Percentiles rank a stretch among this genome's conserved stretches.
Evolutionary conservation across 2,113 vertebrate genomes (phyloP).

Genomic region (Cephalopterus ornatus): DNA sequence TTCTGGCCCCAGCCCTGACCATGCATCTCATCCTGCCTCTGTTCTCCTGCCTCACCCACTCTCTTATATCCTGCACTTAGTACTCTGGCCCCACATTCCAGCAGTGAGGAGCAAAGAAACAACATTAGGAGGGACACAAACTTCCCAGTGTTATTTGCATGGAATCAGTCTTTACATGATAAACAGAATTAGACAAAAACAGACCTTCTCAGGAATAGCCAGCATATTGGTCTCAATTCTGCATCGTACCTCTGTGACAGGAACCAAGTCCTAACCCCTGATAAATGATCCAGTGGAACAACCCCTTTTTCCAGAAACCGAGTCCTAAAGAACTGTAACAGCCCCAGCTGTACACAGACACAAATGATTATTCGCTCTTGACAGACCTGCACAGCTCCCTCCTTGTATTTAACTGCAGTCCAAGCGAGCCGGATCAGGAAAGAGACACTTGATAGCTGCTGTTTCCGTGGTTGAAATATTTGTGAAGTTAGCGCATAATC

Average conservation of each 20-base stretch:
- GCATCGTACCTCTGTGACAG: background rate
- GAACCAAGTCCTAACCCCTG: background rate
- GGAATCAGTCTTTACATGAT: background rate
- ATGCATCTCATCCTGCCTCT: background rate
- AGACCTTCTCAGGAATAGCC: background rate
- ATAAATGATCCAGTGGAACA: background rate
- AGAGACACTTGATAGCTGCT: slow-evolving; percentile 81
- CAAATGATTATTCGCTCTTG: slow-evolving; percentile 77
- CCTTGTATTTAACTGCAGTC: slow-evolving; percentile 68
- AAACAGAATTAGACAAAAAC: background rate
- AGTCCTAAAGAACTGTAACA: background rate
- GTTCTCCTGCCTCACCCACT: background rate
- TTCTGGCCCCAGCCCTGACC: background rate
- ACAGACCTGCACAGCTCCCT: slow-evolving; percentile 71
- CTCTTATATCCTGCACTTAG: background rate
- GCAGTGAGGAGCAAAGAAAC: background rate
- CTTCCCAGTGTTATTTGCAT: background rate
- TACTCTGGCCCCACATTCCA: background rate
- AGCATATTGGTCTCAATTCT: background rate
- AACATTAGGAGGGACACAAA: background rate
- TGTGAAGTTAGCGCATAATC: slow-evolving; percentile 89
- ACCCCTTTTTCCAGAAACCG: background rate
- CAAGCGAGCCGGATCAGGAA: slow-evolving; percentile 72
- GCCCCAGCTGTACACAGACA: slow-evolving; percentile 27
- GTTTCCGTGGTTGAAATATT: slow-evolving; percentile 86